Evolutionary conservation across 2,888 invertebrate genomes (phyloP).

Genomic region (Cephus rjabovi): DNA sequence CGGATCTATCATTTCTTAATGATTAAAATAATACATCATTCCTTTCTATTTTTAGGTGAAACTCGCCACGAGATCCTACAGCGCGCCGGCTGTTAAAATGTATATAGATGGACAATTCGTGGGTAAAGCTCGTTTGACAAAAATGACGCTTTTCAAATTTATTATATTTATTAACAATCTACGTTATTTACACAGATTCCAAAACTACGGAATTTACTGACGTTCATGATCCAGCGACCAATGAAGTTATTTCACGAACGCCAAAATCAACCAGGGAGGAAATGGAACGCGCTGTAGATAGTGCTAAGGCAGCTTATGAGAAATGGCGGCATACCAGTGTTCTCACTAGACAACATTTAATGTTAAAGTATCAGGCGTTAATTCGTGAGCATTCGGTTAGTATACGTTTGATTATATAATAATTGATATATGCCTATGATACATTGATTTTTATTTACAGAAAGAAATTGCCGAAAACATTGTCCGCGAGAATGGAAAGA

Average conservation of each 20-base stretch:
- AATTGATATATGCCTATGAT: not conserved
- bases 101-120: constrained; percentile 95
- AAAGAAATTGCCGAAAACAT: constrained; percentile 91
- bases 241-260: constrained; percentile 82
- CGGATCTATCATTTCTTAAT: not conserved
- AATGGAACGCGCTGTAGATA: constrained; percentile 89
- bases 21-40: not conserved
- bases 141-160: not conserved
- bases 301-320: constrained; percentile 80
- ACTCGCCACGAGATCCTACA: constrained; percentile 66
- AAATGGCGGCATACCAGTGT: constrained; percentile 94
- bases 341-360: constrained; percentile 90
- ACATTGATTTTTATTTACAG: constrained; percentile 54
- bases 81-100: constrained; percentile 85
- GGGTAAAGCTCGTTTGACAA: constrained; percentile 39
- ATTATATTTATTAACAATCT: not conserved
- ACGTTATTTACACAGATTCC: constrained; percentile 75
- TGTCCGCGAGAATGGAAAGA: constrained; percentile 97
- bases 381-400: constrained; percentile 62
- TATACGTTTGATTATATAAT: constrained; percentile 30
- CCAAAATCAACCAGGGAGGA: constrained; percentile 91
- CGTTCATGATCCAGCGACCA: constrained; percentile 94
- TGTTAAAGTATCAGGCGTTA: constrained; percentile 78
- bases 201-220: constrained; percentile 95
- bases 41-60: constrained; percentile 30